Base-by-base conservation (phyloP, 1,140 invertebrate species). In the Zelostemma sp. region DNA sequence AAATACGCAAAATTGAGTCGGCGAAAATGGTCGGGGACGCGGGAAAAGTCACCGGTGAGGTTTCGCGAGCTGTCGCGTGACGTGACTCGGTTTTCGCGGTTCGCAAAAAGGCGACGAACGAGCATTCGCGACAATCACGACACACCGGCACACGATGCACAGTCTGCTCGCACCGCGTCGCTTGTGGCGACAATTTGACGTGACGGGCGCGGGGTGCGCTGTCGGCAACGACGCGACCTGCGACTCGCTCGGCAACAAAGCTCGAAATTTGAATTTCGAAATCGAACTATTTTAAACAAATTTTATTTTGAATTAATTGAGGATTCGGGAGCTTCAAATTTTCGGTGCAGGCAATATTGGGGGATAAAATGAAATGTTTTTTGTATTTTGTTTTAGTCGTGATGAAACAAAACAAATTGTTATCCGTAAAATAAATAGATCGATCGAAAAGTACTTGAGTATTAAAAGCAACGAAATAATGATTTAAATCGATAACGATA, bases 111-210 rank as follows among this genome's bases (percentile, higher is more conserved):
- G 51, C 50, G 15, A 35, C 49, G 16, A 45, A 45, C 25, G 50
- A 59, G 40, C 50, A n/a, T n/a, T n/a, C n/a, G 45, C 56, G 21
- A n/a, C n/a, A n/a, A n/a, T n/a, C 62, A 65, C 61, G 51, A 57
- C 55, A 58, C 61, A 48, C 38, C 53, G 53, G 38, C 49, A 65
- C 62, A 57, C 62, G 55, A 41, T 56, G 47, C 47, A 56, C 28
- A 15, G 16, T 54, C 35, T 47, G 41, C 47, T 57, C 63, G 41
- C 40, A 31, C 11, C 63, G 43, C 43, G 48, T 58, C 55, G 55
- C 63, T 54, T 38, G 45, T 19, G 12, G 49, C 43, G 43, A 6
- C n/a, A 48, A 12, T 25, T n/a, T 46, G 43, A 18, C 14, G 18
- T 11, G 18, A 46, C 33, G 12, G 16, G 17, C 49, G 21, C 16